These are phyloP conservation scores for Hirundo rustica DNA, from an alignment of 2,797 vertebrate species.

Conservation along the genomic window DNA sequence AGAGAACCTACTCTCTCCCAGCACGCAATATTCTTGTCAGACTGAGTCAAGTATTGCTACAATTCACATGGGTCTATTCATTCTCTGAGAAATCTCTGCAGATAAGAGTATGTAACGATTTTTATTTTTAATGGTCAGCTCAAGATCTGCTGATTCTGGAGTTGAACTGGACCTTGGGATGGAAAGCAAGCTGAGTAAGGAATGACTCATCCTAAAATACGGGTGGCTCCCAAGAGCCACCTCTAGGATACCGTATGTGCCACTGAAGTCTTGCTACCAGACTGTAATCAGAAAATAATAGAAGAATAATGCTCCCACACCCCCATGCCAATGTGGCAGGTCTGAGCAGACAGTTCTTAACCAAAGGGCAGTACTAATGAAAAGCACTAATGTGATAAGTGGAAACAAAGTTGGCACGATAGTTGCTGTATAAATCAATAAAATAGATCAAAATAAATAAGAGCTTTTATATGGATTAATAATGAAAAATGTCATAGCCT, in stretches of 20 bases:
- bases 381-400: constrained; percentile 18
- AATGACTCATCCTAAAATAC: background rate
- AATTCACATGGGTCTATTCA: background rate
- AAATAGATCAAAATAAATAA: constrained; percentile 12
- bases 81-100: background rate
- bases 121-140: background rate
- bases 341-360: background rate
- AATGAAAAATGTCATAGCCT: background rate
- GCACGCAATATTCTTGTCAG: background rate
- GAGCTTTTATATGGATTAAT: constrained; percentile 7
- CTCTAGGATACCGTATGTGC: background rate
- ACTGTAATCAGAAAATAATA: background rate
- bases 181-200: background rate
- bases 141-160: background rate
- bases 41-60: background rate
- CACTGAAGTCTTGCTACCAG: background rate
- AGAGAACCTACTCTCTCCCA: background rate
- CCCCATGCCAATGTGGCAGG: background rate
- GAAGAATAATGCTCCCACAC: background rate
- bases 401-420: background rate
- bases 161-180: background rate
- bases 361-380: background rate
- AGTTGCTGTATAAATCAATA: background rate
- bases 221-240: background rate
- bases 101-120: background rate